Percentiles rank a stretch among this genome's conserved stretches.
These are phyloP conservation scores for Boloria euphrosyne DNA, from an alignment of 2,888 invertebrate species.

Conservation along the genomic window DNA sequence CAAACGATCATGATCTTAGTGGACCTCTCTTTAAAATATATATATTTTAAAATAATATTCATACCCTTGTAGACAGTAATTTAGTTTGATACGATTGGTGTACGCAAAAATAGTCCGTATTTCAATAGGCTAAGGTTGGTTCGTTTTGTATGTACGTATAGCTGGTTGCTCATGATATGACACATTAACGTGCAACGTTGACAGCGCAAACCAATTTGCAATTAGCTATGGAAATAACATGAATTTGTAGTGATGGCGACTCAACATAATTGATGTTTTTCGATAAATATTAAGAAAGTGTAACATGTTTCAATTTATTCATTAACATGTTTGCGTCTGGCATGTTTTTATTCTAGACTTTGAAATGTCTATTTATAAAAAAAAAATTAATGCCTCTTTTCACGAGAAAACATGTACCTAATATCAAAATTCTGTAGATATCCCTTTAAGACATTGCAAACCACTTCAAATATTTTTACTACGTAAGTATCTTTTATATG, in stretches of 20 bases:
- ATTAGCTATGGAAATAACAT: slow-evolving; percentile 78
- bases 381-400: background rate
- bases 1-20: slow-evolving; percentile 31
- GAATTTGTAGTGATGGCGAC: slow-evolving; percentile 50
- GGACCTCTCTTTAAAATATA: slow-evolving; percentile 23
- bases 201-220: slow-evolving; percentile 76
- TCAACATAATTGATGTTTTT: background rate
- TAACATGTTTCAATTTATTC: no score
- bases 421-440: no score
- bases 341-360: no score
- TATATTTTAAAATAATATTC: slow-evolving; percentile 25
- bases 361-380: background rate
- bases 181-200: slow-evolving; percentile 77
- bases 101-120: background rate
- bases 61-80: background rate
- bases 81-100: background rate
- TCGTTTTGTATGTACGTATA: slow-evolving; percentile 10
- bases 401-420: background rate
- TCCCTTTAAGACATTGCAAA: no score
- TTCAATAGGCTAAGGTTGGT: slow-evolving; percentile 19
- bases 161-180: slow-evolving; percentile 57
- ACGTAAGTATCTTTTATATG: no score
- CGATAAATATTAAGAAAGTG: background rate
- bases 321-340: no score
- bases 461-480: no score